Evolutionary conservation across 2,888 invertebrate genomes (phyloP).

Genomic region (Pollenia amentaria): DNA sequence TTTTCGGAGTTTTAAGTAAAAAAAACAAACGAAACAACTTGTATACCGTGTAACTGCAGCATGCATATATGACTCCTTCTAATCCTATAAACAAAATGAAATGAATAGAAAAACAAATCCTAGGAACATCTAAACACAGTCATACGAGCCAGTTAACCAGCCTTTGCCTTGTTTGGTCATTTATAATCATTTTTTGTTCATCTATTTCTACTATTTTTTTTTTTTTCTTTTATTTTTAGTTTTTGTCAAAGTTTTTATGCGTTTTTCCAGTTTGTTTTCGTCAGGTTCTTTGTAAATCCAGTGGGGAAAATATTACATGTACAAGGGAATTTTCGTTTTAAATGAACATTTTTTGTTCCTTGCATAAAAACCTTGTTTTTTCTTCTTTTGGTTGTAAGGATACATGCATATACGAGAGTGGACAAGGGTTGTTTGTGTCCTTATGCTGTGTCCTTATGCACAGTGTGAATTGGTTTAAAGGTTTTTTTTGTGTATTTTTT

Average conservation of each 20-base stretch:
- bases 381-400: background rate
- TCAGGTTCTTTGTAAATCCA: constrained; percentile 57
- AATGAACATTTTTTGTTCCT: constrained; percentile 15
- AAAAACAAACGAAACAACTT: constrained; percentile 20
- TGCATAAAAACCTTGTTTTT: constrained; percentile 19
- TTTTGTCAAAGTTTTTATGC: constrained; percentile 73
- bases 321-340: constrained; percentile 30
- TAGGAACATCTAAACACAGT: constrained; percentile 46
- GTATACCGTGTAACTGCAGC: constrained; percentile 57
- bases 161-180: constrained; percentile 69
- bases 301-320: constrained; percentile 39
- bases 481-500: constrained; percentile 11
- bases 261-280: constrained; percentile 65
- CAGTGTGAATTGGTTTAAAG: constrained; percentile 58
- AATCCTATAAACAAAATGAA: constrained; percentile 60
- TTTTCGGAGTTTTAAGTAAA: constrained; percentile 14
- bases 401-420: constrained; percentile 14
- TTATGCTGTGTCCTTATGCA: background rate
- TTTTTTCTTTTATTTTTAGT: constrained; percentile 38
- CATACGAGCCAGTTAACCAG: constrained; percentile 34
- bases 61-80: constrained; percentile 68
- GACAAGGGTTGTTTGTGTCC: constrained; percentile 45
- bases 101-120: constrained; percentile 44
- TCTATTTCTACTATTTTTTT: constrained; percentile 14
- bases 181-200: constrained; percentile 71